Conservation (phyloP, 2,888 invertebrate species). For the Orthosia incerta region DNA sequence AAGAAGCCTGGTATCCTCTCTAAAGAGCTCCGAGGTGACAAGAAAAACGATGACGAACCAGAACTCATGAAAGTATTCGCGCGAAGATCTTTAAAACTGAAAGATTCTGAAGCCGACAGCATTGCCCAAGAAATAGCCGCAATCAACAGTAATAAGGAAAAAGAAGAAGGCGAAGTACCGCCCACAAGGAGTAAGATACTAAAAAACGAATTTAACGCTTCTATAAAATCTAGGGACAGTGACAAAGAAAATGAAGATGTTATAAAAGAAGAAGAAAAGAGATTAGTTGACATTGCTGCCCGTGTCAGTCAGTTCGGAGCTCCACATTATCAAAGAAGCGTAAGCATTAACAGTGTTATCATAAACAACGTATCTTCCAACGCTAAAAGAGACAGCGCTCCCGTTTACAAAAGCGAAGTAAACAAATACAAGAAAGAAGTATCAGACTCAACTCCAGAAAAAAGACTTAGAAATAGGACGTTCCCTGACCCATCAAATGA, state of each 20-base stretch:
- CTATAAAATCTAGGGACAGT: constrained; percentile 92
- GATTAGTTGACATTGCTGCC: constrained; percentile 85
- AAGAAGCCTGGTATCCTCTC: constrained; percentile 89
- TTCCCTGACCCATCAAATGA: constrained; percentile 89
- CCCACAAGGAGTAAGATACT: constrained; percentile 81
- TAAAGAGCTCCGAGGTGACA: constrained; percentile 83
- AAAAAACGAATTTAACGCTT: constrained; percentile 89
- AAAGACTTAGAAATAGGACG: constrained; percentile 87
- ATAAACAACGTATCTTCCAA: constrained; percentile 66
- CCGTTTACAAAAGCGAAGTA: constrained; percentile 84
- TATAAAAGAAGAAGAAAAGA: constrained; percentile 79
- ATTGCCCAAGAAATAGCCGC: constrained; percentile 91
- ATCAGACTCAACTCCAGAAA: constrained; percentile 89
- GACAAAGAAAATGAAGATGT: constrained; percentile 93
- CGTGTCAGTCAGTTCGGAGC: constrained; percentile 87
- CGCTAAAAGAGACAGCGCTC: constrained; percentile 86
- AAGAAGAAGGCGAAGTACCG: constrained; percentile 78
- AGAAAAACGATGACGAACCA: constrained; percentile 93
- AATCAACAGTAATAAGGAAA: constrained; percentile 79
- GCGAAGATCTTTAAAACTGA: constrained; percentile 94
- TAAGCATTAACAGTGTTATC: constrained; percentile 84
- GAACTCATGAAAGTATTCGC: constrained; percentile 96
- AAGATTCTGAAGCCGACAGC: constrained; percentile 92
- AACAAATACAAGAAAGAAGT: constrained; percentile 89
- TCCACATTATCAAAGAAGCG: constrained; percentile 86